These are phyloP conservation scores for Toxostoma redivivum DNA, from an alignment of 2,113 vertebrate genomes.

Conservation along the genomic window DNA sequence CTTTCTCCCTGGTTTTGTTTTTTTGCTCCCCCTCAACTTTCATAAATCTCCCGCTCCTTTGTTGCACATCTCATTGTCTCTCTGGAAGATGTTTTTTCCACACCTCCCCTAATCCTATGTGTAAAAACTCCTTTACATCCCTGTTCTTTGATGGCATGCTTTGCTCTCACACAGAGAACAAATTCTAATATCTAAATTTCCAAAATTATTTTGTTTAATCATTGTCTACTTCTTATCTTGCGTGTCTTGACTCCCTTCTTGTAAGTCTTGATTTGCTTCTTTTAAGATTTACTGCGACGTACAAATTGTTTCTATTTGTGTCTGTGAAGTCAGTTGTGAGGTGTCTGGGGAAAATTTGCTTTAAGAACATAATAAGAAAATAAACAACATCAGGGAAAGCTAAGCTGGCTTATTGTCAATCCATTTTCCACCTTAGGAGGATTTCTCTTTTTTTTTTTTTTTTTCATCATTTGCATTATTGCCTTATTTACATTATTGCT, in stretches of 20 bases:
- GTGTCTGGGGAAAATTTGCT: constrained; percentile 16
- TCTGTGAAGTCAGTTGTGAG: neutral
- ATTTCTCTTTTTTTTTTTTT: neutral
- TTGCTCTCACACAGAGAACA: neutral
- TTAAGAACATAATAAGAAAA: constrained; percentile 41
- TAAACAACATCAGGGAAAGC: constrained; percentile 15
- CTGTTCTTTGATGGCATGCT: neutral
- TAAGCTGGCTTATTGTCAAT: neutral
- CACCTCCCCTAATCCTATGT: fast-evolving
- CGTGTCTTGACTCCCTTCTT: neutral
- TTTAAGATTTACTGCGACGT: neutral
- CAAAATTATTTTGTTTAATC: neutral
- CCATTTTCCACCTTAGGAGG: constrained; percentile 28
- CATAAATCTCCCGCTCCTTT: neutral
- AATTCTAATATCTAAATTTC: neutral
- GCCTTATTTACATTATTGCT: constrained; percentile 17
- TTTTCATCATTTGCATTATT: constrained; percentile 7
- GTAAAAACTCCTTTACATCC: neutral
- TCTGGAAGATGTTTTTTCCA: neutral
- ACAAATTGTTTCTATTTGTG: constrained; percentile 36
- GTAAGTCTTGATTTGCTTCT: neutral
- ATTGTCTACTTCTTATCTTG: neutral
- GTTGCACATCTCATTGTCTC: neutral
- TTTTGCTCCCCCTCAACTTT: neutral
- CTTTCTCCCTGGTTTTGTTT: neutral